Base-by-base conservation (phyloP, 2,888 invertebrate species). In the Chelonus formosanus region DNA sequence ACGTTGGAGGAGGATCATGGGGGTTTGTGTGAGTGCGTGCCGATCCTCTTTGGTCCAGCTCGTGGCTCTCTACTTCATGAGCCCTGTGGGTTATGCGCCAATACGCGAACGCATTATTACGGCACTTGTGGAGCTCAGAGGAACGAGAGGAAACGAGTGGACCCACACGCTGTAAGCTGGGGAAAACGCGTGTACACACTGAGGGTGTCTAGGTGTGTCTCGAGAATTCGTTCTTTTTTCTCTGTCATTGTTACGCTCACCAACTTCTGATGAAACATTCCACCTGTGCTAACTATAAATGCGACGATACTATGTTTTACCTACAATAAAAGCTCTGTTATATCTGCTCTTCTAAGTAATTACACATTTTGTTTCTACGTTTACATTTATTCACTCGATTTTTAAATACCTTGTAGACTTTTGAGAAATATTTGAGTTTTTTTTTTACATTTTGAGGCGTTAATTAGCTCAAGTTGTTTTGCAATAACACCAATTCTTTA, bases 121-220 rank as follows among this genome's bases (percentile, higher is more conserved):
- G 56, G 35, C 56, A 56, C 35, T 43, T 35, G 8, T 8, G 20
- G 10, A 43, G 34, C 44, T 44, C 44, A 58, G n/a, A 31, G 7
- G 54, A 54, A 56, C 36, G 57, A 52, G 34, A 53, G 52, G 58
- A 57, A 45, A 61, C 47, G 48, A 60, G 56, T 63, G 65, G 48
- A 44, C 65, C 53, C 57, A 57, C 43, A 43, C 56, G 53, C 58
- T 10, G 32, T 45, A 40, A 40, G 40, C 6, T 40, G 47, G 8
- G 34, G 58, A 45, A 58, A 58, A 58, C 58, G 75, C 71, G 73
- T 70, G 70, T 76, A 74, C 79, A 78, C 76, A 79, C 80, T 34
- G 34, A 80, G 77, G 78, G 80, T 80, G 78, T 80, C 80, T 78
- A 77, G 79, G 76, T 78, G 77, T 75, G 69, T 56, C 63, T 5